Base-by-base conservation (phyloP, 2,797 vertebrate genomes). In the Bradypus variegatus region DNA sequence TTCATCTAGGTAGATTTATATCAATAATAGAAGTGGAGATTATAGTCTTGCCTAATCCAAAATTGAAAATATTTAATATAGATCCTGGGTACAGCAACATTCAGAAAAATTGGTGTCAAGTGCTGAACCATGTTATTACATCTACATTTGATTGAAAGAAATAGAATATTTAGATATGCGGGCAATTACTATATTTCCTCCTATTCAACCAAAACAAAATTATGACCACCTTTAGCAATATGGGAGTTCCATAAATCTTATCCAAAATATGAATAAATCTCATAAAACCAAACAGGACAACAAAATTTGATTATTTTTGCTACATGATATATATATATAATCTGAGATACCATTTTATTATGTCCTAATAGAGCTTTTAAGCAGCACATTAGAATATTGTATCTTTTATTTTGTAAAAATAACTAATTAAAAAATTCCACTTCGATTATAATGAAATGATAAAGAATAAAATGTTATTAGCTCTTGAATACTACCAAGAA, bases 321-420 rank as follows among this genome's bases (percentile, higher is more conserved):
- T 29, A n/a, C 36, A 12, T n/a, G 69, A 60, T 58, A 48, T 81
- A 58, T 45, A 48, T 75, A 62, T 72, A 72, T 23, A 58, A 58
- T 31, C 6, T 88, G 88, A 58, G 6, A 50, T 84, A 48, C n/a
- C 50, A 75, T 80, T 87, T 94, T 84, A 70, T 82, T 69, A 1
- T 88, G 64, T 90, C 64, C 45, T n/a, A 36, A 0, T 29, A 86
- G 55, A 88, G 1, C 8, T n/a, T 67, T 91, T 90, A 48, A 81
- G 78, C 12, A 86, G 29, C 38, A 60, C 78, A 81, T 69, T 67
- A 55, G 55, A 87, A 69, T 41, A 79, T 62, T 16, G 41, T 45
- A 45, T 45, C 41, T 76, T 91, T 95, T 86, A 76, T 67, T 89
- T 82, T 92, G 86, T 90, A 79, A 58, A 90, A 88, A 79, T 38